A percentile compares a stretch with the other conserved stretches of the same genome.
Conservation (phyloP, 2,888 invertebrate species). For the Drosophila multiciliata region DNA sequence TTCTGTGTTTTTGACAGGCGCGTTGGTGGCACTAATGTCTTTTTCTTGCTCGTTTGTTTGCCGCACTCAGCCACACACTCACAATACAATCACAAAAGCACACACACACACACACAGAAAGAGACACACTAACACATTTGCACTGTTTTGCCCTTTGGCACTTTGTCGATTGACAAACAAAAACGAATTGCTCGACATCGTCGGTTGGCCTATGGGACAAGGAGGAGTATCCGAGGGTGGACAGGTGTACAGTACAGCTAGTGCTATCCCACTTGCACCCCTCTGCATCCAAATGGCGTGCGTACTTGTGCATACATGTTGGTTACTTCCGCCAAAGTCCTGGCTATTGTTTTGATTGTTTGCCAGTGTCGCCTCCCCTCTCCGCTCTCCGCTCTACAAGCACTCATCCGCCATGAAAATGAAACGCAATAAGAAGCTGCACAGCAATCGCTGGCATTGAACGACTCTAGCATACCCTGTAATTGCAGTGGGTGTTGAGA, state of each 20-base stretch:
- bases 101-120: constrained; percentile 4
- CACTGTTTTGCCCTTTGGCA: constrained; percentile 60
- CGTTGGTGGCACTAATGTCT: constrained; percentile 62
- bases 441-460: background rate
- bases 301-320: constrained; percentile 13
- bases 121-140: constrained; percentile 7
- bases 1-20: constrained; percentile 44
- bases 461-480: constrained; percentile 8
- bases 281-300: background rate
- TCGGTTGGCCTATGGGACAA: constrained; percentile 20
- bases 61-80: constrained; percentile 34
- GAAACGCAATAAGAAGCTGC: constrained; percentile 5
- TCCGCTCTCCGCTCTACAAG: constrained; percentile 35
- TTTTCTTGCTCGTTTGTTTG: constrained; percentile 71
- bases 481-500: background rate
- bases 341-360: constrained; percentile 51
- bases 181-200: constrained; percentile 62
- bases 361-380: constrained; percentile 33
- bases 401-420: constrained; percentile 9
- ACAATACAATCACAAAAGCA: background rate
- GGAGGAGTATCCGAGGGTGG: background rate
- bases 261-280: constrained; percentile 12
- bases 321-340: constrained; percentile 30
- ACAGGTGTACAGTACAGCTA: constrained; percentile 9
- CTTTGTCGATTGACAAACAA: constrained; percentile 75